phyloP scores from a whole-genome alignment of 2,113 vertebrate genomes.

The Balaeniceps rex region DNA sequence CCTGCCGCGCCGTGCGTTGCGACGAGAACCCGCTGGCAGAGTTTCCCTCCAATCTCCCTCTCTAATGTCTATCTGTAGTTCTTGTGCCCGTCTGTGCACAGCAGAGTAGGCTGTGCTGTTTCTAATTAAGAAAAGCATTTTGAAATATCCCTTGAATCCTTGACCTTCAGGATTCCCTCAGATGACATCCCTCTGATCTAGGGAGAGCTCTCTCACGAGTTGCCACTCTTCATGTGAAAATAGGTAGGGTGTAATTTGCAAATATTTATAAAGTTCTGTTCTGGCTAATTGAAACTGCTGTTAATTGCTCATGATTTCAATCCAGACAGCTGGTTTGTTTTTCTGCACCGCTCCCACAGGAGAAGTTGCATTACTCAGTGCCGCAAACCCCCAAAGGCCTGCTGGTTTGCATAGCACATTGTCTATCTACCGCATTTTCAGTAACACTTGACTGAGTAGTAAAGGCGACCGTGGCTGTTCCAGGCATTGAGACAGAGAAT shows the following conservation, averaged over 20 bases:
- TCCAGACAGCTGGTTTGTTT: slow-evolving; percentile 50
- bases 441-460: background rate
- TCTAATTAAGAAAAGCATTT: slow-evolving; percentile 21
- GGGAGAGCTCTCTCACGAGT: background rate
- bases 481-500: background rate
- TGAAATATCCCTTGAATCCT: background rate
- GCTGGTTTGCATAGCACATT: background rate
- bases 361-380: background rate
- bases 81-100: background rate
- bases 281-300: slow-evolving; percentile 16
- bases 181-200: background rate
- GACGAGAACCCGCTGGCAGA: background rate
- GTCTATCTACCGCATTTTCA: background rate
- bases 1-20: background rate
- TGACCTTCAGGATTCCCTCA: background rate
- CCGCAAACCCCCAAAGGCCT: background rate
- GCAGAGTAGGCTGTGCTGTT: background rate
- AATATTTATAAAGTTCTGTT: slow-evolving; percentile 28
- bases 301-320: slow-evolving; percentile 43
- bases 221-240: background rate
- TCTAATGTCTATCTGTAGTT: background rate
- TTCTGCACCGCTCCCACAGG: background rate
- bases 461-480: background rate
- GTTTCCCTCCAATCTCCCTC: background rate
- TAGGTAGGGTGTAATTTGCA: slow-evolving; percentile 6